Base-by-base conservation (phyloP, 2,888 invertebrate genomes). In the Himalopsyche kuldschensis region DNA sequence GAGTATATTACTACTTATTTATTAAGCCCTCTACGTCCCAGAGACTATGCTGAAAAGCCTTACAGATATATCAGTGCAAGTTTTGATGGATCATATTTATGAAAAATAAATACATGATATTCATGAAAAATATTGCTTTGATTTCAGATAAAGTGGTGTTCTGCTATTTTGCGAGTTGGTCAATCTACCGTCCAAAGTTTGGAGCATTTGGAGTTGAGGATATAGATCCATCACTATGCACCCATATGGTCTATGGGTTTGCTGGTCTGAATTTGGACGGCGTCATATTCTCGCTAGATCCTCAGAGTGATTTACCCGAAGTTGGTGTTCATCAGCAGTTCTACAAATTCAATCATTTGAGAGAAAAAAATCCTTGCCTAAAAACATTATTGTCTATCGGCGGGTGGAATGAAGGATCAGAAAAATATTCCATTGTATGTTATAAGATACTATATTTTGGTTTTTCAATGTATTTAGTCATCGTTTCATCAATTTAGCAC, bases 191-290 rank as follows among this genome's bases (percentile, higher is more conserved):
- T 10, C 88, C 89, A 4, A 89, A 87, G 0, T 87, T 87, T 10
- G 92, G 91, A 1, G 86, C 88, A 27, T 92, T 90, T 87, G 88
- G 89, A 41, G 88, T 90, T 15, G 89, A 89, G 78, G 87, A 90
- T 78, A 90, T 93, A 27, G 89, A 92, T 84, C 91, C 92, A 0
- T 87, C 87, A 75, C 88, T 92, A 1, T 93, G 92, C 87, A 92
- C 92, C 0, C 92, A 93, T 87, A 86, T 92, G 3, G 89, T 92
- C 5, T 93, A 92, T 87, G 89, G 91, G 15, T 93, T 93, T 88
- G 91, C 91, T 77, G 92, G 92, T 0, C 87, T 93, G 20, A 87
- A 90, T 80, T 87, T 89, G 17, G 88, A 90, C 4, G 89, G 90
- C 80, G 88, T 88, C 55, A 89, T 93, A 30, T 87, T 88, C 35